Percentiles rank a stretch among this genome's conserved stretches.
These are phyloP conservation scores for Anser brachyrhynchus DNA, from an alignment of 2,113 vertebrate genomes.

Conservation along the genomic window DNA sequence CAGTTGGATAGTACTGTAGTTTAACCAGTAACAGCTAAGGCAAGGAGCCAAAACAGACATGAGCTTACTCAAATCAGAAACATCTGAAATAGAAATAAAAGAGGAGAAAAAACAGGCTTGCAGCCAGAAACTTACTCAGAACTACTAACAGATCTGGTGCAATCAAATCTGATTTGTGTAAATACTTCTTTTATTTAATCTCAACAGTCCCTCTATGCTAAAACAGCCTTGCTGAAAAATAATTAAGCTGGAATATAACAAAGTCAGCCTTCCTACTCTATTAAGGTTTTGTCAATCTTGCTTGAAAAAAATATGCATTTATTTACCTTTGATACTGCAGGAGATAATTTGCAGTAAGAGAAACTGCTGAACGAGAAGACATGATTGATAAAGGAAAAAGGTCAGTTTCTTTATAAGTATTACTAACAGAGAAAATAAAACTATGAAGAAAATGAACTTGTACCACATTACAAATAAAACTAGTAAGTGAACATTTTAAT, in stretches of 20 bases:
- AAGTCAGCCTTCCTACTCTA: not conserved
- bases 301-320: not conserved
- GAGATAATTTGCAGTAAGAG: not conserved
- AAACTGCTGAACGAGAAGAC: conserved; percentile 19
- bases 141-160: not conserved
- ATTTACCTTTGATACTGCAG: conserved; percentile 19
- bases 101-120: not conserved
- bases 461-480: conserved; percentile 10
- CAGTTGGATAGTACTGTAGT: not conserved
- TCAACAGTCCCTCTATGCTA: not conserved
- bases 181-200: not conserved
- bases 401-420: not conserved
- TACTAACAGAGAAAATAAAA: conserved; percentile 29
- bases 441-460: not conserved
- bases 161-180: not conserved
- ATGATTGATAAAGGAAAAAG: conserved; percentile 4
- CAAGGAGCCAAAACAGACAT: not conserved
- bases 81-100: not conserved
- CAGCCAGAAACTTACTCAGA: not conserved
- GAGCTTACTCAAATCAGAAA: not conserved
- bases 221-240: not conserved
- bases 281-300: not conserved
- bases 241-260: conserved; percentile 22
- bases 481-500: conserved; percentile 39
- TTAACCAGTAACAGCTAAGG: not conserved